Conservation (phyloP, 2,113 vertebrate species). For the Lophura nycthemera region DNA sequence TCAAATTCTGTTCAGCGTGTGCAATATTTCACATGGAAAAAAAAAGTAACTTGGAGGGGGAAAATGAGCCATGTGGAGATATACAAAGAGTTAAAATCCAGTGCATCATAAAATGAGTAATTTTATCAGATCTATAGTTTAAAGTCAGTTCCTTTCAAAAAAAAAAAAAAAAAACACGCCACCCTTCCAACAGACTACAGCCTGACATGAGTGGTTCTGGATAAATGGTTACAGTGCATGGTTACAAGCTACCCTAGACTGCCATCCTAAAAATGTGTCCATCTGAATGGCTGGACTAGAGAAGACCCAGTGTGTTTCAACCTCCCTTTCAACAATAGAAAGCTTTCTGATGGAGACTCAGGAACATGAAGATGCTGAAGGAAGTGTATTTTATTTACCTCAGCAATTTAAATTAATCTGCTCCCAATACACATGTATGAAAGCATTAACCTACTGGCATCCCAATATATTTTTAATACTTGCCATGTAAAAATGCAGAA, state of each 20-base stretch:
- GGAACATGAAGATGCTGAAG: rapidly evolving
- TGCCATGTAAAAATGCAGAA: not conserved
- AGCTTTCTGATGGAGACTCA: not conserved
- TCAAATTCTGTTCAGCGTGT: not conserved
- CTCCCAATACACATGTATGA: not conserved
- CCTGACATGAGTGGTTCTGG: not conserved
- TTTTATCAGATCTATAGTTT: not conserved
- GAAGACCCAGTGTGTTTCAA: not conserved
- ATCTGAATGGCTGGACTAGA: not conserved
- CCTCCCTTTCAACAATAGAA: not conserved
- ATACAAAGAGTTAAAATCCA: conserved; percentile 38
- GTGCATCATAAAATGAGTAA: conserved; percentile 18
- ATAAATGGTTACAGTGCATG: not conserved
- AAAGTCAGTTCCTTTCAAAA: not conserved
- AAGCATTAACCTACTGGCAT: not conserved
- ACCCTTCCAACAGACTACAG: not conserved
- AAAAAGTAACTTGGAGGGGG: not conserved
- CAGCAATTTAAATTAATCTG: not conserved
- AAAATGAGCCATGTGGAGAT: conserved; percentile 16
- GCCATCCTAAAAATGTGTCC: not conserved
- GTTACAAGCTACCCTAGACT: rapidly evolving
- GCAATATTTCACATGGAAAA: not conserved
- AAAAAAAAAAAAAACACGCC: not conserved
- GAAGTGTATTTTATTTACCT: not conserved
- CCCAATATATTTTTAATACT: not conserved